Evolutionary conservation across 2,888 invertebrate genomes (phyloP).

Genomic region (Galerucella nymphaeae): DNA sequence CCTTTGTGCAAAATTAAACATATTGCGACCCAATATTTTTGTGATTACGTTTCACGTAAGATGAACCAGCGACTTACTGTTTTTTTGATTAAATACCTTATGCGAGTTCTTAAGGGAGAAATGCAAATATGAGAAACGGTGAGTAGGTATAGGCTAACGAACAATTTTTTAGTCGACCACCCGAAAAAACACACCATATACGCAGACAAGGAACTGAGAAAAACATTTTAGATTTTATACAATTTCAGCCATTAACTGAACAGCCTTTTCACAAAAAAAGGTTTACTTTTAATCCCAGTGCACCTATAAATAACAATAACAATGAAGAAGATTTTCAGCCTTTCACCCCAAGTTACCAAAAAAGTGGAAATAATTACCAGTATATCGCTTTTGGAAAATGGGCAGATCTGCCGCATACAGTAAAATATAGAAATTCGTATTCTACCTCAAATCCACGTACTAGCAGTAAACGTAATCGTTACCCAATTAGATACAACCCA

Average conservation of each 20-base stretch:
- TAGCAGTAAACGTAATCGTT: constrained; percentile 22
- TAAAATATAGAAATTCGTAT: constrained; percentile 22
- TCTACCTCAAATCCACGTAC: constrained; percentile 9
- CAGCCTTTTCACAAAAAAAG: constrained; percentile 17
- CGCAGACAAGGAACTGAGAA: constrained; percentile 23
- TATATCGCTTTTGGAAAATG: constrained; percentile 30
- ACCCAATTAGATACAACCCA: constrained; percentile 19
- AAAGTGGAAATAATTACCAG: constrained; percentile 32
- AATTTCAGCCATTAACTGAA: constrained; percentile 26
- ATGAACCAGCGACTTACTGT: too few species aligned
- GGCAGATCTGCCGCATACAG: constrained; percentile 18
- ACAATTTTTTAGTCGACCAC: constrained; percentile 44
- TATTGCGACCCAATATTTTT: too few species aligned
- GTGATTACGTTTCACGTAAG: too few species aligned
- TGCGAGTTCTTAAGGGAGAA: constrained; percentile 1
- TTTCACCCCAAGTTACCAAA: constrained; percentile 42
- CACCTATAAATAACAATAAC: constrained; percentile 21
- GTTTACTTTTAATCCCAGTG: constrained; percentile 35
- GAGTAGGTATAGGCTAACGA: constrained; percentile 30
- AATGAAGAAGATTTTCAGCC: constrained; percentile 32
- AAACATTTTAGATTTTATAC: constrained; percentile 22
- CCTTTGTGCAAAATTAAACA: too few species aligned
- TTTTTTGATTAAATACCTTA: constrained; percentile 21
- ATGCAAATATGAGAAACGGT: constrained; percentile 16
- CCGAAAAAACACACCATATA: constrained; percentile 31